Percentiles rank a stretch among this genome's conserved stretches.
phyloP scores from a whole-genome alignment of 2,797 vertebrate species.

The Enteromius mattozi region DNA sequence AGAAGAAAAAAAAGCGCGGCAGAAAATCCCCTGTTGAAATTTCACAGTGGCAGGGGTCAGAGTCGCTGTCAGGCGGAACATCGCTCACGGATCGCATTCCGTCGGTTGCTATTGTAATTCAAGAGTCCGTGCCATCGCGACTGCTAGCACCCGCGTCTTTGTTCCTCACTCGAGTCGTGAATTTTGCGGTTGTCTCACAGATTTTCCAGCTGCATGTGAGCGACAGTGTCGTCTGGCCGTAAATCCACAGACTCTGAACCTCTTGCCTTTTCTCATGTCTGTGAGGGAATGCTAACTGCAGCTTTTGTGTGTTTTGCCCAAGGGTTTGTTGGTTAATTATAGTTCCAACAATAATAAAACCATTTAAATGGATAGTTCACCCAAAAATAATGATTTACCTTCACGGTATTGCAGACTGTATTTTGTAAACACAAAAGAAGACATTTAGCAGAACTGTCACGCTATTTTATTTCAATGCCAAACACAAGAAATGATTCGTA shows the following conservation, averaged over 20 bases:
- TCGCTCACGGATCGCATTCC: conserved; percentile 76
- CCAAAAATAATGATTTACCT: not conserved
- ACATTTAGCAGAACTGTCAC: not conserved
- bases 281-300: not conserved
- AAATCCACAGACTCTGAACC: not conserved
- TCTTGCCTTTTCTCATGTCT: not conserved
- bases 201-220: conserved; percentile 33
- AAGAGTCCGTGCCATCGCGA: conserved; percentile 66
- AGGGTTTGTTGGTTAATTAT: conserved; percentile 12
- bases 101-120: conserved; percentile 65
- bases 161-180: conserved; percentile 69
- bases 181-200: conserved; percentile 69
- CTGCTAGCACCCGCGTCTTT: conserved; percentile 57
- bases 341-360: conserved; percentile 22
- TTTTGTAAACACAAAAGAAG: not conserved
- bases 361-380: not conserved
- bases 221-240: not conserved
- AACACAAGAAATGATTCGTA: not conserved
- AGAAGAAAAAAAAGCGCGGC: conserved; percentile 41
- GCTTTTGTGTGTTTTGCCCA: conserved; percentile 3
- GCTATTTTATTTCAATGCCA: not conserved
- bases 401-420: not conserved
- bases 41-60: conserved; percentile 73
- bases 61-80: conserved; percentile 65
- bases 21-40: conserved; percentile 71